Base-by-base conservation (phyloP, 2,113 vertebrate species). In the Nansenia antarctica region DNA sequence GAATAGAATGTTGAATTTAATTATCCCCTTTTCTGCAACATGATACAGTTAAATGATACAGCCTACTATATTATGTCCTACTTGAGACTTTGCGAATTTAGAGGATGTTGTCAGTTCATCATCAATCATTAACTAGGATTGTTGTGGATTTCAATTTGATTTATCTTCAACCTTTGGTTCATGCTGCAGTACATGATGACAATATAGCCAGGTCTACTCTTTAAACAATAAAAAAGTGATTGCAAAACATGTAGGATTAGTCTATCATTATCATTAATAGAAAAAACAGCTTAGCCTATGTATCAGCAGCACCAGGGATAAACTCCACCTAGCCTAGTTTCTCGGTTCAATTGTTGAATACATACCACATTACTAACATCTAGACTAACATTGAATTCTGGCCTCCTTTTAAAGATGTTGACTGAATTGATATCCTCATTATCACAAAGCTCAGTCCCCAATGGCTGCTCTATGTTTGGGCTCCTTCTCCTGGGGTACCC, bases 41-140 rank as follows among this genome's bases (percentile, higher is more conserved):
- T 5, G 42, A 9, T n/a, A n/a, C n/a, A n/a, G n/a, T n/a, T n/a
- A n/a, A n/a, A n/a, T n/a, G n/a, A n/a, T n/a, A n/a, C n/a, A n/a
- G n/a, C n/a, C n/a, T 61, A 11, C 6, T 20, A 61, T 39, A 37
- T 1, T 22, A n/a, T 52, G 63, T 9, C 63, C 63, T 65, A 65
- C 63, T 65, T 65, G 20, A 1, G 29, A 0, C n/a, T 0, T 12
- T 8, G n/a, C n/a, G 34, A 24, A 62, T 62, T 62, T 29, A 3
- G n/a, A 39, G 18, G 34, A 37, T n/a, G 32, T 35, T 62, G 18
- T 20, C 35, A 31, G 12, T 42, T 5, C 18, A 49, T n/a, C 45
- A 20, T 49, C 20, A 49, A 20, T 49, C n/a, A 49, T 49, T 49
- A 49, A 49, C 45, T 49, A n/a, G 15, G 20, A 7, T 47, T 47